A percentile compares a stretch with the other conserved stretches of the same genome.
Conservation (phyloP, 2,113 vertebrate species). For the Eubucco bourcierii region DNA sequence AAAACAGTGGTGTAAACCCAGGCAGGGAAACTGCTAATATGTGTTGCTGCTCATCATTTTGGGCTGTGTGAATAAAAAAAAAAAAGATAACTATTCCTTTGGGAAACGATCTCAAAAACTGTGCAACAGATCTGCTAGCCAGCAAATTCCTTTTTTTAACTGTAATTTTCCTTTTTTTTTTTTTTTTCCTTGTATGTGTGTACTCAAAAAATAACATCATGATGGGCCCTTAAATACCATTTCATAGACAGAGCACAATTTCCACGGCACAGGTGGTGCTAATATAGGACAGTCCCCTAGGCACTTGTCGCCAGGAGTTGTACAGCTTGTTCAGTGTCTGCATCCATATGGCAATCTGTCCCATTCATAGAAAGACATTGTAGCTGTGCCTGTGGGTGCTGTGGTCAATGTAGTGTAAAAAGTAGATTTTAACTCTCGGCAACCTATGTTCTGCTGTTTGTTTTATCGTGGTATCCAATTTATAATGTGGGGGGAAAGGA, state of each 20-base stretch:
- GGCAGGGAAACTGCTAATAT: conserved; percentile 70
- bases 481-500: neutral
- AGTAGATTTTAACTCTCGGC: conserved; percentile 72
- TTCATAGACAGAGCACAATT: conserved; percentile 71
- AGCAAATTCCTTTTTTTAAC: conserved; percentile 67
- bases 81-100: conserved; percentile 64
- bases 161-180: conserved; percentile 68
- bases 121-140: conserved; percentile 71
- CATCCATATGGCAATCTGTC: conserved; percentile 90
- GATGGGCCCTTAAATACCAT: conserved; percentile 72
- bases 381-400: conserved; percentile 76
- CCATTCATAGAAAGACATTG: conserved; percentile 79
- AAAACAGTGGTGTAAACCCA: conserved; percentile 55
- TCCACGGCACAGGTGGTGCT: conserved; percentile 87
- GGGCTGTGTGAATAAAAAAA: conserved; percentile 61
- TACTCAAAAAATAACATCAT: conserved; percentile 70
- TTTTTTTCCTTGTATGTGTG: neutral
- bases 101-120: conserved; percentile 70
- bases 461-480: conserved; percentile 48
- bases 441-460: conserved; percentile 44
- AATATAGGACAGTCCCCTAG: conserved; percentile 91
- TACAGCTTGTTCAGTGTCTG: conserved; percentile 89
- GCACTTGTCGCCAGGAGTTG: conserved; percentile 87
- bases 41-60: conserved; percentile 71
- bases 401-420: conserved; percentile 78